Conservation (phyloP, 2,888 invertebrate genomes). For the Mythimna ferrago region DNA sequence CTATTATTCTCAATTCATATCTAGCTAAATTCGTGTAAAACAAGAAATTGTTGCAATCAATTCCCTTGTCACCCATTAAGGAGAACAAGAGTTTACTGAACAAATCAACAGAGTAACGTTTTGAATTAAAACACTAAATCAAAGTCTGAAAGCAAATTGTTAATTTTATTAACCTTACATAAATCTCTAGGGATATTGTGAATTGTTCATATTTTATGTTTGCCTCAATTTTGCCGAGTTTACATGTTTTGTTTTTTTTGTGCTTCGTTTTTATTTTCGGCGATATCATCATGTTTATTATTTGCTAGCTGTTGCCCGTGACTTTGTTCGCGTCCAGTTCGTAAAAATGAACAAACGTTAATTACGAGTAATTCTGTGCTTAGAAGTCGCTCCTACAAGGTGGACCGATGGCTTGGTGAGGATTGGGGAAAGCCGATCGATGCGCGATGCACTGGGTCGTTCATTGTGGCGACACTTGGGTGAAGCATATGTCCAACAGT, state of each 20-base stretch:
- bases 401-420: too few species aligned
- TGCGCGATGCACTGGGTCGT: too few species aligned
- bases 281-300: conserved; percentile 45
- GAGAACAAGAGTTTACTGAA: conserved; percentile 46
- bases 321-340: too few species aligned
- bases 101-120: conserved; percentile 56
- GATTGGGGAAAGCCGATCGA: too few species aligned
- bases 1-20: conserved; percentile 41
- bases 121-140: conserved; percentile 66
- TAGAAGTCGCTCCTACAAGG: too few species aligned
- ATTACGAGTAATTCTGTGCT: too few species aligned
- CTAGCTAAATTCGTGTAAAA: conserved; percentile 34
- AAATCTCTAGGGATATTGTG: conserved; percentile 61
- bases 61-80: conserved; percentile 52
- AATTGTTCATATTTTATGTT: conserved; percentile 63
- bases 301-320: neutral
- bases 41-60: conserved; percentile 54
- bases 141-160: conserved; percentile 60
- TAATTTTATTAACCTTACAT: conserved; percentile 65
- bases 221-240: conserved; percentile 48
- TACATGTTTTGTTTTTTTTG: conserved; percentile 41
- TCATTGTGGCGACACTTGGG: too few species aligned
- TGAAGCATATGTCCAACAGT: too few species aligned
- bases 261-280: conserved; percentile 46
- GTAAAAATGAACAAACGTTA: too few species aligned